Base-by-base conservation (phyloP, 2,797 vertebrate species). In the Serranus cabrilla region DNA sequence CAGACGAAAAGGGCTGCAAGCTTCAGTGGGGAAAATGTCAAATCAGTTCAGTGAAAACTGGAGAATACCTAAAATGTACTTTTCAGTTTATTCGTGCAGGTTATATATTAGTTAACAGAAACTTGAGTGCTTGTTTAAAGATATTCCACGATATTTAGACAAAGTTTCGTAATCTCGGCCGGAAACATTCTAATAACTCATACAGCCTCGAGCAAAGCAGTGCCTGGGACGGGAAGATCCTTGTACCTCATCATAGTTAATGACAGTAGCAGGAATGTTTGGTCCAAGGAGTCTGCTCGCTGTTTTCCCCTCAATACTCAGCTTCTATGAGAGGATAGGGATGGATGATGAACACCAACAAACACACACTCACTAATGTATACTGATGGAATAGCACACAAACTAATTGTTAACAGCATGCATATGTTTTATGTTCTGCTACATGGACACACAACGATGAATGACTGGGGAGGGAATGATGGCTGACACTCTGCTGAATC, bases 161-260 rank as follows among this genome's bases (percentile, higher is more conserved):
- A 63, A 43, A 40, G 23, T 80, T 56, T 49, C 4, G 13, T 67
- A 16, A 58, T 80, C 25, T 71, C 2, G 16, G 46, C n/a, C 59
- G 45, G 60, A 72, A 59, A 81, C 51, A 54, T 49, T 20, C 27
- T 47, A 39, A 51, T 76, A 75, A 76, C 55, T 65, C 72, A 81
- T 63, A 72, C 72, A 88, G 85, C 74, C 71, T 87, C 34, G 62
- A 91, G 85, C 80, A 92, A 91, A 92, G 87, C 89, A 85, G 64
- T 87, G 91, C 80, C 87, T 89, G 85, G 73, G 74, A 81, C 50
- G 40, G 78, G 51, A 84, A 46, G 76, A 61, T 91, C 83, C 84
- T 88, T 94, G 91, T 95, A 96, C 95, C 95, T 96, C 92, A 68
- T 95, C 93, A 95, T 94, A 95, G 91, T 89, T 96, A 95, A 95